A percentile compares a stretch with the other conserved stretches of the same genome.
Evolutionary conservation across 2,113 vertebrate species (phyloP).

Genomic region (Cervus canadensis): DNA sequence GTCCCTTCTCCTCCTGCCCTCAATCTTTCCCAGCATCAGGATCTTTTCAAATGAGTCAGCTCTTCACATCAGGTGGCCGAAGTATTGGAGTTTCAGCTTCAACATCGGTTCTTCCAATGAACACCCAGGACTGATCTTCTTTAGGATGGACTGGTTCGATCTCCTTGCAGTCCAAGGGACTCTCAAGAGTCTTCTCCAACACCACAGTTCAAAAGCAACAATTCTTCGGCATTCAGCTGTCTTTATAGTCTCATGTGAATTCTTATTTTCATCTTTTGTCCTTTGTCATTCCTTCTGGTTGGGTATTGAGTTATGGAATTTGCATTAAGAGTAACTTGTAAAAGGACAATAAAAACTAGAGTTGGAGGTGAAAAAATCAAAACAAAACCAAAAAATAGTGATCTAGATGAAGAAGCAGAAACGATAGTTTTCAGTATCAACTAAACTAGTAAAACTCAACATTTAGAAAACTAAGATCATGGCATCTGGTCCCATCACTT

Average conservation of each 20-base stretch:
- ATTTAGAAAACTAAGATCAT: neutral
- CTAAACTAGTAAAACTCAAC: neutral
- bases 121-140: neutral
- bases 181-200: neutral
- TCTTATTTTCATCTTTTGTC: neutral
- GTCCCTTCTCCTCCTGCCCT: neutral
- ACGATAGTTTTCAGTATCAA: neutral
- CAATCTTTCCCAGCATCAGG: neutral
- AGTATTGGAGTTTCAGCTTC: neutral
- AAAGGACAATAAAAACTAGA: neutral
- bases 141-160: neutral
- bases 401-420: neutral
- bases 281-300: neutral
- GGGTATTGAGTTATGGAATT: neutral
- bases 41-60: neutral
- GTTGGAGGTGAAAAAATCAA: neutral
- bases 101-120: neutral
- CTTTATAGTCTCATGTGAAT: neutral
- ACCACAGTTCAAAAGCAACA: too few relatives aligned
- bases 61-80: accelerated
- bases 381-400: neutral
- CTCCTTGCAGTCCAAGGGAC: neutral
- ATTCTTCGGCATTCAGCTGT: neutral
- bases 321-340: neutral
- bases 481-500: neutral